Base-by-base conservation (phyloP, 1,140 invertebrate genomes). In the Papilio glaucus region DNA sequence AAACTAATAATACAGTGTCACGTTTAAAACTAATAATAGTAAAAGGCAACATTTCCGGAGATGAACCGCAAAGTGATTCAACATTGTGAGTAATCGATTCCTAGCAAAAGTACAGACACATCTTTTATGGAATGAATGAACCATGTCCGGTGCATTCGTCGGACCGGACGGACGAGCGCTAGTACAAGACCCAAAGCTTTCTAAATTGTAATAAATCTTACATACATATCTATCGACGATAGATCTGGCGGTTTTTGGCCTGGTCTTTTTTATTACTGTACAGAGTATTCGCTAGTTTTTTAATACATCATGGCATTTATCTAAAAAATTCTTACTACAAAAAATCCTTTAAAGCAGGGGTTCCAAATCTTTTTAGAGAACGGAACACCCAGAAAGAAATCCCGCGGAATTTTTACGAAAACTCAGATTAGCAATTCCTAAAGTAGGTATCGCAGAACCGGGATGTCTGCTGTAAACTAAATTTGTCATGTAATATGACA, bases 141-240 rank as follows among this genome's bases (percentile, higher is more conserved):
- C 60, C 29, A 62, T 62, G 26, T 62, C 60, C 60, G 60, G 60
- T 62, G 26, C 60, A 62, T 62, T 62, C 24, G 57, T 26, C 13
- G 60, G 33, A 62, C 60, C 60, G 60, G 60, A 62, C 53, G 13
- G 26, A 15, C 26, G 13, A 18, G 29, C 29, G 15, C n/a, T 9
- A n/a, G 60, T 62, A 37, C 60, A 62, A 33, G 60, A 62, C 12
- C 33, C 60, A 62, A 62, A 62, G 60, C 60, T 62, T 62, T 62
- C 29, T 62, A 62, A 62, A 62, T 18, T 7, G 33, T 62, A 62
- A 62, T 62, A 62, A 62, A 62, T 62, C 60, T 62, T n/a, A 33
- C 57, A 61, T n/a, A n/a, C n/a, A n/a, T 57, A 57, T 57, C 49
- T 57, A 57, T 57, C 49, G 49, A 9, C 21, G 10, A 57, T 12